These are phyloP conservation scores for Diplosoma virens DNA, from an alignment of 23 tunicate species.

Conservation along the genomic window DNA sequence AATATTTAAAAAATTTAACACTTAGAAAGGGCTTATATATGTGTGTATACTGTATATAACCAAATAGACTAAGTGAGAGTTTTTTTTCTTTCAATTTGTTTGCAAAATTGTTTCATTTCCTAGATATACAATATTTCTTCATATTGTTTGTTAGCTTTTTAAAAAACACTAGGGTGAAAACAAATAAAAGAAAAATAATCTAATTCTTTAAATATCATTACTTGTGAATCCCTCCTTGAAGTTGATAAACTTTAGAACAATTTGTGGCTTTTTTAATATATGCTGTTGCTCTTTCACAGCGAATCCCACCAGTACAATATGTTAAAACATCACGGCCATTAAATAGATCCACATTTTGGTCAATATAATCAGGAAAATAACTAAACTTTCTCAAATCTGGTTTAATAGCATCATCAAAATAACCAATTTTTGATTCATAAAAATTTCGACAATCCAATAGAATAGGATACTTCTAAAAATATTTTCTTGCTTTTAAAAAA, in stretches of 20 bases:
- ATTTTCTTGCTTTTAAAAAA: too few relatives aligned
- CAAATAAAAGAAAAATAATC: too few relatives aligned
- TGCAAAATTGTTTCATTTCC: too few relatives aligned
- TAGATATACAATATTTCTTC: too few relatives aligned
- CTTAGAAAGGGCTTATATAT: too few relatives aligned
- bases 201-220: conserved; percentile 17
- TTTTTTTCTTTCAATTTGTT: too few relatives aligned
- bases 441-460: conserved; percentile 73
- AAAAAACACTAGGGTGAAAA: neutral
- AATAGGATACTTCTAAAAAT: conserved; percentile 28
- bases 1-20: too few relatives aligned
- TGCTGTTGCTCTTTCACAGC: conserved; percentile 85
- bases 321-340: conserved; percentile 45
- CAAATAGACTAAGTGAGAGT: too few relatives aligned
- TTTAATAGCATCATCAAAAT: conserved; percentile 56
- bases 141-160: too few relatives aligned
- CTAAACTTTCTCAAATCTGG: conserved; percentile 81
- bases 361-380: conserved; percentile 79
- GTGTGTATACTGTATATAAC: too few relatives aligned
- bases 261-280: conserved; percentile 56
- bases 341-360: conserved; percentile 46
- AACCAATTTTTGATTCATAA: conserved; percentile 84
- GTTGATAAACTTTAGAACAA: conserved; percentile 62
- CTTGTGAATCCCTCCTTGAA: conserved; percentile 88
- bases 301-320: conserved; percentile 87